phyloP scores from a whole-genome alignment of 2,113 vertebrate species.

The Centropus unirufus region DNA sequence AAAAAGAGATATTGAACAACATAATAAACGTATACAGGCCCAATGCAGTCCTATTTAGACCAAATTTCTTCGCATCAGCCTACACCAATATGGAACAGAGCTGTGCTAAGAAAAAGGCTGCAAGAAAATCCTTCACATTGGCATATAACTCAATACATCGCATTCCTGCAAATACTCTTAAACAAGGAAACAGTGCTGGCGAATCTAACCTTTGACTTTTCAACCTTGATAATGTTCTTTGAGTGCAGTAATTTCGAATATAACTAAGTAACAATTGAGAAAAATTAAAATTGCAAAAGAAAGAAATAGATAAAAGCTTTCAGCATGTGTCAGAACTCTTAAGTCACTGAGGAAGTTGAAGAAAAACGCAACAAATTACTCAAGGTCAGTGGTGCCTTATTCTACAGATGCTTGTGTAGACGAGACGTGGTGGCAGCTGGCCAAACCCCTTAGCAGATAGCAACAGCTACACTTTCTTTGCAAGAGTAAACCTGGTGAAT shows the following conservation, averaged over 20 bases:
- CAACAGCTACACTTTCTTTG: background rate
- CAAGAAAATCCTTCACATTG: background rate
- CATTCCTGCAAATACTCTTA: background rate
- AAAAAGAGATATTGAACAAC: background rate
- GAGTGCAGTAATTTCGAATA: background rate
- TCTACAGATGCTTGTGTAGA: background rate
- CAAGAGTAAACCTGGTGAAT: background rate
- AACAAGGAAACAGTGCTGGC: background rate
- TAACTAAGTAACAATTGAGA: background rate
- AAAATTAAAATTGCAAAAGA: background rate
- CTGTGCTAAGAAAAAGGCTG: background rate
- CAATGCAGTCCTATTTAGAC: background rate
- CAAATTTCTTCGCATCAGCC: background rate
- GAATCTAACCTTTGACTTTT: background rate
- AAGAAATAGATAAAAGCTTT: background rate
- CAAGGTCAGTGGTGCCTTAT: background rate
- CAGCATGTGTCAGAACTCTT: background rate
- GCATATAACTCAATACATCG: background rate
- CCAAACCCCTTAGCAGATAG: background rate
- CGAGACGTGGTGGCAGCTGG: background rate
- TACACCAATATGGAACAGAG: background rate
- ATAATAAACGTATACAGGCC: background rate
- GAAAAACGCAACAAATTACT: background rate
- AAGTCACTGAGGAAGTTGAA: background rate
- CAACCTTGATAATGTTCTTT: background rate